phyloP scores from a whole-genome alignment of 2,113 vertebrate genomes.

The Zingel zingel region DNA sequence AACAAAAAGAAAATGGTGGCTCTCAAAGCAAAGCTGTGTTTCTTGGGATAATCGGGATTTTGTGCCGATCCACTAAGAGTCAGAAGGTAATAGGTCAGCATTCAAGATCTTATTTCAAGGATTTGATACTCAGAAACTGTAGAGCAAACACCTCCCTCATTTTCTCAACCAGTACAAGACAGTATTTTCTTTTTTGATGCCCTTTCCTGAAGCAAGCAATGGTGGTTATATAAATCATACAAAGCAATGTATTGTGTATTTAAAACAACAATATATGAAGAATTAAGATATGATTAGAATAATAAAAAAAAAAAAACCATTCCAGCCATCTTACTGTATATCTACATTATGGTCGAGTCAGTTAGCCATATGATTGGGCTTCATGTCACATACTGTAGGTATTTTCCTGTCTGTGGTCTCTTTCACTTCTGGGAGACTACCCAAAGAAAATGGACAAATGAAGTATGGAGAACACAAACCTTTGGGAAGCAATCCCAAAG shows the following conservation, averaged over 20 bases:
- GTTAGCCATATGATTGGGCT: conserved; percentile 3
- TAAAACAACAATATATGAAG: conserved; percentile 2
- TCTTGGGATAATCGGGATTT: conserved; percentile 56
- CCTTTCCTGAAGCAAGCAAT: conserved; percentile 2
- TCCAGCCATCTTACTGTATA: not conserved
- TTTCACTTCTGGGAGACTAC: conserved; percentile 64
- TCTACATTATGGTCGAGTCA: conserved; percentile 9
- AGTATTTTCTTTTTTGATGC: conserved; percentile 11
- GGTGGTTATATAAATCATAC: not conserved
- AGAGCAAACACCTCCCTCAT: conserved; percentile 2
- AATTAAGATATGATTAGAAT: conserved; percentile 17
- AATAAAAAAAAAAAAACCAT: conserved; percentile 1
- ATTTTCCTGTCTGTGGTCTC: conserved; percentile 69
- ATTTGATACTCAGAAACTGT: conserved; percentile 11
- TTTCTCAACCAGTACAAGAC: conserved; percentile 11
- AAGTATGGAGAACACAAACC: conserved; percentile 44
- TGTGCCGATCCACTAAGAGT: conserved; percentile 42
- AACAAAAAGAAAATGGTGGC: conserved; percentile 33
- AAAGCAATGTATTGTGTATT: not conserved
- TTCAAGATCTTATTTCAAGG: conserved; percentile 21
- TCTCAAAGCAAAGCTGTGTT: conserved; percentile 50
- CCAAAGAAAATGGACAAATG: conserved; percentile 73
- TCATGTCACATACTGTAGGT: conserved; percentile 41
- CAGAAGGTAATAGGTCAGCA: conserved; percentile 33
- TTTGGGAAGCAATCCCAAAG: conserved; percentile 58